Percentiles rank a stretch among this genome's conserved stretches.
phyloP scores from a whole-genome alignment of 1,140 invertebrate species.

The Notospermus geniculatus region DNA sequence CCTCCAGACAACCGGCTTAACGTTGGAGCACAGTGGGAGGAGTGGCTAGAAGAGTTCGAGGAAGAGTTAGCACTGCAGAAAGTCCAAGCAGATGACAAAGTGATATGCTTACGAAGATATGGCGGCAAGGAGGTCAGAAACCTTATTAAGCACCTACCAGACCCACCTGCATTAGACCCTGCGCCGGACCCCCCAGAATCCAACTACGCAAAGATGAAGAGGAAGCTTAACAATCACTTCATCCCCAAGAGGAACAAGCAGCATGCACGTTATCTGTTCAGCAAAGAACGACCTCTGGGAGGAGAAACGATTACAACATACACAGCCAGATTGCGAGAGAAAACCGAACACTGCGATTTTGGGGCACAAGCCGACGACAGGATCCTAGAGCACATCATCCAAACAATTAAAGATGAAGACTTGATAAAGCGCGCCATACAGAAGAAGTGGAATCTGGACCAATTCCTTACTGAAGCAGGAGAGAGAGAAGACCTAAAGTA shows the following conservation, averaged over 20 bases:
- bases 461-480: not conserved
- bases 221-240: not conserved
- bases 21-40: not conserved
- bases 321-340: conserved; percentile 7
- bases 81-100: conserved; percentile 4
- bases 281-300: not conserved
- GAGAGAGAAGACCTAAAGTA: conserved; percentile 2
- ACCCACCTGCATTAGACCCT: not conserved
- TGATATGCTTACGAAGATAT: not conserved
- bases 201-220: not conserved
- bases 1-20: too few relatives aligned
- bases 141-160: conserved; percentile 1
- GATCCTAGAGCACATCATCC: conserved; percentile 5
- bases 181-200: not conserved
- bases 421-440: not conserved
- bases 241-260: conserved; percentile 5
- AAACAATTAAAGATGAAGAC: not conserved
- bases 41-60: conserved; percentile 1
- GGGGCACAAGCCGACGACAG: not conserved
- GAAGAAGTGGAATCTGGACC: conserved; percentile 3
- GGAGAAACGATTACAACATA: conserved; percentile 1
- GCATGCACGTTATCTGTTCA: conserved; percentile 1
- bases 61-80: not conserved
- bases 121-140: not conserved
- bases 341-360: conserved; percentile 7